Evolutionary conservation across 2,113 vertebrate species (phyloP), one percentile per base, ranked within the genome.

Genomic region (Formicarius rufipectus): DNA sequence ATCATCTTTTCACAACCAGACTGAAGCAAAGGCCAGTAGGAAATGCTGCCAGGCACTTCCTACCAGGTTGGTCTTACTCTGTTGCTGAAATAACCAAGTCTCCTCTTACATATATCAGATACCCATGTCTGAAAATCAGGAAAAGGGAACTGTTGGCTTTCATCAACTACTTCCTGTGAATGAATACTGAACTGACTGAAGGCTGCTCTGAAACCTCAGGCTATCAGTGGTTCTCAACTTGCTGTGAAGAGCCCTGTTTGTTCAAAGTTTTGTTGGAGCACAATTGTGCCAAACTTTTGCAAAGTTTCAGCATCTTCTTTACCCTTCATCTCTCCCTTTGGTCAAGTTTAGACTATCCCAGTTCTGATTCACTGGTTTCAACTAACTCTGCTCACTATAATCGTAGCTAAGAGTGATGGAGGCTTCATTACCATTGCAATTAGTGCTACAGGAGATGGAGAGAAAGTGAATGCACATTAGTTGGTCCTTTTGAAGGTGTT

Each of bases 391-490:
- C 35, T 84, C 42, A 31, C 66, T 40, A 5, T 7, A 72, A 37
- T 39, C 0, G 0, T 33, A 35, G 39, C 87, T 52, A 58, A 30
- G 52, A 87, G 73, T 52, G 83, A 89, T 12, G 63, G 56, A 92
- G 53, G 50, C 76, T 63, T 66, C 50, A 31, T 79, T 69, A 87
- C 58, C 45, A 68, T 33, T 60, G 77, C 73, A 79, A 67, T 86
- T 84, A 92, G 83, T 52, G 69, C 73, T 71, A 55, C 6, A 81
- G 87, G 84, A 94, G 81, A 60, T 55, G 84, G 81, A 66, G 81
- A 80, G 55, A 50, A 83, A 72, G 60, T 28, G 52, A 92, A 60
- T 52, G 35, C 35, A 83, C 68, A n/a, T 75, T 12, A 84, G 63
- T 3, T 87, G 85, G 73, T 84, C 75, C 88, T 84, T 74, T 1